Conservation (phyloP, 2,797 vertebrate genomes). For the Myotis findleyi region DNA sequence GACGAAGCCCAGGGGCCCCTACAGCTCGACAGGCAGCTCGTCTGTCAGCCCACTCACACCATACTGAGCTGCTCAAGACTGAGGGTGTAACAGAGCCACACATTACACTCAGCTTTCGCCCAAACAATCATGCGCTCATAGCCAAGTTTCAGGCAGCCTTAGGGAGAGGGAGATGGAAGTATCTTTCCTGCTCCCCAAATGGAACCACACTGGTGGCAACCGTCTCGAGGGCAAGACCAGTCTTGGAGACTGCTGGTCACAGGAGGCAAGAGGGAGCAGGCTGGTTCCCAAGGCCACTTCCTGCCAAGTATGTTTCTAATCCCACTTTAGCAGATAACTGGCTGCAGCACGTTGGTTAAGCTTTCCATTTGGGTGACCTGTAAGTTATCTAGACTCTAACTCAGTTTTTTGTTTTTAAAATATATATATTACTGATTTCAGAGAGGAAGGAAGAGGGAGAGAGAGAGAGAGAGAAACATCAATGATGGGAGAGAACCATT, state of each 20-base stretch:
- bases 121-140: neutral
- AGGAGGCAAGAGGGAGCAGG: neutral
- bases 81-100: neutral
- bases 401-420: neutral
- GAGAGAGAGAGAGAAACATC: no score
- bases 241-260: neutral
- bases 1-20: neutral
- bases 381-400: constrained; percentile 7
- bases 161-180: neutral
- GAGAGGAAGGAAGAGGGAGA: no score
- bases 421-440: no score
- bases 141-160: neutral
- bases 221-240: neutral
- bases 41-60: neutral
- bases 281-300: neutral
- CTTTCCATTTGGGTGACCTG: neutral
- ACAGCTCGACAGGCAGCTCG: neutral
- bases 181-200: neutral
- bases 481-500: no score
- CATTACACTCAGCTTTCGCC: neutral
- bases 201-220: neutral
- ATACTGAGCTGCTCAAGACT: neutral
- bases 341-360: neutral
- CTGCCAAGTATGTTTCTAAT: neutral
- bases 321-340: neutral